Conservation (phyloP, 2,888 invertebrate genomes). For the Notodonta ziczac region DNA sequence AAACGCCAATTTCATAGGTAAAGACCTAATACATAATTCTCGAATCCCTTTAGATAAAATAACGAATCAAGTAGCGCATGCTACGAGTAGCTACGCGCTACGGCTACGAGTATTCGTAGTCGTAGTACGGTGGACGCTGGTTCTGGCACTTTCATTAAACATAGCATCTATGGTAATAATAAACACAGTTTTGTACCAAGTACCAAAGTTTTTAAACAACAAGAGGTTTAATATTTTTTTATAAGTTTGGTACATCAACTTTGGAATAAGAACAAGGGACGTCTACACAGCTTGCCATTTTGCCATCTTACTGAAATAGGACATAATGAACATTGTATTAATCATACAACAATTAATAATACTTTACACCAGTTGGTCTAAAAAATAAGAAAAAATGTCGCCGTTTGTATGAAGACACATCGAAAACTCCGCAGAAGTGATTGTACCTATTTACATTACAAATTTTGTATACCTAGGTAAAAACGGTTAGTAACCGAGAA, state of each 20-base stretch:
- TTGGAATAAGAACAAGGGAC: too few species aligned
- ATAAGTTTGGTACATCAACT: too few species aligned
- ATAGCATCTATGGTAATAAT: too few species aligned
- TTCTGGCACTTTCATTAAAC: too few species aligned
- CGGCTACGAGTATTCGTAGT: slow-evolving; percentile 7
- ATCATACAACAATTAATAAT: slow-evolving; percentile 27
- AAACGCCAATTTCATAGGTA: too few species aligned
- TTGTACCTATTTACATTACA: slow-evolving; percentile 26
- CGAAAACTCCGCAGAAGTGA: slow-evolving; percentile 55
- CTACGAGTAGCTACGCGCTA: slow-evolving; percentile 16
- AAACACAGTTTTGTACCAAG: too few species aligned
- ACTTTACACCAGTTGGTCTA: slow-evolving; percentile 60
- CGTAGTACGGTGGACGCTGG: neutral
- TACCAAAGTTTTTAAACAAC: too few species aligned
- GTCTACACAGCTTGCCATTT: too few species aligned
- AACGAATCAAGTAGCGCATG: slow-evolving; percentile 2
- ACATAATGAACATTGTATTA: slow-evolving; percentile 18
- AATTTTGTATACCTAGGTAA: slow-evolving; percentile 24
- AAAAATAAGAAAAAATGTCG: slow-evolving; percentile 65
- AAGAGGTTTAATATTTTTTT: too few species aligned
- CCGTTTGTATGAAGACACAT: slow-evolving; percentile 61
- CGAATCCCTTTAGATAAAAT: neutral
- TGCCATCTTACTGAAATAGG: neutral
- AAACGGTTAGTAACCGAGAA: slow-evolving; percentile 51
- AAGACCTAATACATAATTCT: neutral